A percentile compares a stretch with the other conserved stretches of the same genome.
Conservation (phyloP, 2,113 vertebrate genomes). For the Grallaria varia region DNA sequence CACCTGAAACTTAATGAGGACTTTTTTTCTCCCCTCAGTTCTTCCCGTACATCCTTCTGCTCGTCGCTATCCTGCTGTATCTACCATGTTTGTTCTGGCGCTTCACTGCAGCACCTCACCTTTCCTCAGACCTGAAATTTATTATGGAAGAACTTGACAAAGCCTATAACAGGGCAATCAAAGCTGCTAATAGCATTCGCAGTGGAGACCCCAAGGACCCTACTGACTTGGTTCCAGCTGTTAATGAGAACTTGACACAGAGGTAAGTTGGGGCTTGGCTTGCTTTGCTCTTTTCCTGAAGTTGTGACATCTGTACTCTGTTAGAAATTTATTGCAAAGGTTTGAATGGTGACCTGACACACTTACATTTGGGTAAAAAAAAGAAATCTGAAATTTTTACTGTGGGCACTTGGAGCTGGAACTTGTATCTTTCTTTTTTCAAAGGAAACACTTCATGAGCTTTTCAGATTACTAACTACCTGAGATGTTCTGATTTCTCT, state of each 20-base stretch:
- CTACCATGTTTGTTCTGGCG: conserved; percentile 89
- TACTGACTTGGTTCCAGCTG: background rate
- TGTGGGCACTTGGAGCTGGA: background rate
- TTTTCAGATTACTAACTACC: background rate
- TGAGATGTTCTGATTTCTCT: background rate
- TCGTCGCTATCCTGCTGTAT: conserved; percentile 87
- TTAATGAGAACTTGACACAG: conserved; percentile 64
- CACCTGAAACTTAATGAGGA: background rate
- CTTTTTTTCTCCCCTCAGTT: conserved; percentile 75
- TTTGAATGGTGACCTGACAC: background rate
- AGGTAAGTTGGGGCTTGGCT: conserved; percentile 59
- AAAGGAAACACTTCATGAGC: background rate
- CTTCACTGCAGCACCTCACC: conserved; percentile 86
- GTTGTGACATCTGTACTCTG: background rate
- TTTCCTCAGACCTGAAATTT: conserved; percentile 92
- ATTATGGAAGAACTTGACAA: conserved; percentile 97
- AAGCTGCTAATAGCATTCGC: conserved; percentile 80
- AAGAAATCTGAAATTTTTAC: background rate
- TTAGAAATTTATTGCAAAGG: background rate
- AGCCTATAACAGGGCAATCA: conserved; percentile 90
- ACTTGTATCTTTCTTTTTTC: background rate
- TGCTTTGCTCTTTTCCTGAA: background rate
- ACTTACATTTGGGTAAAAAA: background rate
- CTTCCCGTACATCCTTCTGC: conserved; percentile 91
- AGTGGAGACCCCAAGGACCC: conserved; percentile 69